Evolutionary conservation across 2,888 invertebrate species (phyloP).

Genomic region (Deroplatys truncata): DNA sequence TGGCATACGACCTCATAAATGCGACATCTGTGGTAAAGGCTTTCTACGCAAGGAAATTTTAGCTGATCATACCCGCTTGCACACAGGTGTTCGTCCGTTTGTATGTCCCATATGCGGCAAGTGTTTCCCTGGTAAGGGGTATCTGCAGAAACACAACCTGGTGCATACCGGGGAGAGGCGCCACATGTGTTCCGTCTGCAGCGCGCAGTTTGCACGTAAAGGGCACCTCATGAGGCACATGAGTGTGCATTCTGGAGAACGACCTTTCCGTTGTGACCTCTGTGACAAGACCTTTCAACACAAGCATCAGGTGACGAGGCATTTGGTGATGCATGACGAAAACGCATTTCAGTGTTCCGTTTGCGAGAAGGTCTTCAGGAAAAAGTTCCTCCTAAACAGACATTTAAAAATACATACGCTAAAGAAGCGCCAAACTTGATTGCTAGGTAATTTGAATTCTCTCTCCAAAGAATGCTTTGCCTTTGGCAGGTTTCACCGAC

Average conservation of each 20-base stretch:
- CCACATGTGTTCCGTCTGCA: conserved; percentile 32
- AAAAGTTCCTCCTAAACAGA: neutral
- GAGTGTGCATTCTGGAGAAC: neutral
- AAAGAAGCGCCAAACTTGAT: neutral
- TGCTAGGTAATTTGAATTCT: neutral
- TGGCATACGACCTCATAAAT: neutral
- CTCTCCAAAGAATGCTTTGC: neutral
- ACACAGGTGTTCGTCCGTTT: neutral
- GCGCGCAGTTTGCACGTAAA: conserved; percentile 31
- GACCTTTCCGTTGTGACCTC: neutral
- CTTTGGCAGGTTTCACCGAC: neutral
- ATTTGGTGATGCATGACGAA: neutral
- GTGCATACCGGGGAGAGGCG: neutral
- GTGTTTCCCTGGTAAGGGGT: neutral
- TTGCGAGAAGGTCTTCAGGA: neutral
- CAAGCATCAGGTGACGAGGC: neutral
- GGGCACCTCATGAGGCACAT: conserved; percentile 33
- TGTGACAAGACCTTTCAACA: neutral
- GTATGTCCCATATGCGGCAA: neutral
- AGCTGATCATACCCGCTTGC: neutral
- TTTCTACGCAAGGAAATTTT: neutral
- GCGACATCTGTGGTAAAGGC: neutral
- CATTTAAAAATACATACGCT: neutral
- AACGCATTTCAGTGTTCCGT: neutral
- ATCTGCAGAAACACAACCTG: neutral